Percentiles rank a stretch among this genome's conserved stretches.
phyloP scores from a whole-genome alignment of 2,888 invertebrate species.

The Trisateles emortualis region DNA sequence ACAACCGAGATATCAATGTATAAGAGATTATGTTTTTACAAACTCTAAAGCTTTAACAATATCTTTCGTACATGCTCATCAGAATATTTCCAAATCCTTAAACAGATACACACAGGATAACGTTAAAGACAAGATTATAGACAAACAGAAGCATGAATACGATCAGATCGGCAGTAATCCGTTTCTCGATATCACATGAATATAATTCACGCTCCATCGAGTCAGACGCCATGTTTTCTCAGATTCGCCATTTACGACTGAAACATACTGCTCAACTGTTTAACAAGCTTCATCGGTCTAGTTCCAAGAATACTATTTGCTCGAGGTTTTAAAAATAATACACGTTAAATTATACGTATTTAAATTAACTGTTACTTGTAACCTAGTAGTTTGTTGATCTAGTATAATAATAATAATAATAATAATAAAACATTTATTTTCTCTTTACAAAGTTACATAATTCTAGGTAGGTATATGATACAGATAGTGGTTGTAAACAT shows the following conservation, averaged over 20 bases:
- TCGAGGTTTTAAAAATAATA: neutral
- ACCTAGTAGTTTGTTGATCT: no score
- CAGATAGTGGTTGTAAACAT: no score
- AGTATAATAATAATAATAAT: no score
- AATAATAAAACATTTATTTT: no score
- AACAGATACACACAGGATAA: constrained; percentile 21
- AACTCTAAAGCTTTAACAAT: neutral
- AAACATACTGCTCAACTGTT: constrained; percentile 10
- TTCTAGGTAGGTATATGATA: no score
- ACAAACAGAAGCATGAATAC: constrained; percentile 45
- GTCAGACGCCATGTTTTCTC: constrained; percentile 58
- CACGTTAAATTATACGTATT: no score
- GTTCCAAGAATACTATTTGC: neutral
- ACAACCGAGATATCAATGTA: no score
- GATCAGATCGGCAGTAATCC: constrained; percentile 46
- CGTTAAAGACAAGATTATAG: constrained; percentile 42
- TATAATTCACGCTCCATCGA: constrained; percentile 61
- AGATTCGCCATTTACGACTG: constrained; percentile 48
- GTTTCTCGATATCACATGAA: constrained; percentile 56
- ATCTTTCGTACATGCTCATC: constrained; percentile 14
- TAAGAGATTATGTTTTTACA: no score
- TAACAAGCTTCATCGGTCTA: neutral
- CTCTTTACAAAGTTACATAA: no score
- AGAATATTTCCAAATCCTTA: constrained; percentile 17
- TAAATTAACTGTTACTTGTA: no score